These are phyloP conservation scores for Protodeltote pygarga DNA, from an alignment of 2,888 invertebrate genomes.

Conservation along the genomic window DNA sequence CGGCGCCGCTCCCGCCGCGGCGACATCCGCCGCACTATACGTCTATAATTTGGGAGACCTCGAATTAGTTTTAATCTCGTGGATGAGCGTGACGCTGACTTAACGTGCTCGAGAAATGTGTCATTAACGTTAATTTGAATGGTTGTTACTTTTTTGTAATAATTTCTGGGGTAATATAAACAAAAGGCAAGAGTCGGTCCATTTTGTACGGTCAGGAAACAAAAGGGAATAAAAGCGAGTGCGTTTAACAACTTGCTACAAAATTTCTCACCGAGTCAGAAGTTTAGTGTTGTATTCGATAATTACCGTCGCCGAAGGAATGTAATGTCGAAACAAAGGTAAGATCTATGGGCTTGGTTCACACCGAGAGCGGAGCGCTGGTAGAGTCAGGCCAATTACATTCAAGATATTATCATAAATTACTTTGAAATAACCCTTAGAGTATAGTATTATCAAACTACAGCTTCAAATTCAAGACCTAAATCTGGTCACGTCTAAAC, in stretches of 20 bases:
- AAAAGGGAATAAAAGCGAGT: conserved; percentile 56
- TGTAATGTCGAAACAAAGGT: conserved; percentile 69
- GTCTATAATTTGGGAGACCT: conserved; percentile 85
- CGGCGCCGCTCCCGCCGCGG: conserved; percentile 77
- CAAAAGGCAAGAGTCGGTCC: conserved; percentile 45
- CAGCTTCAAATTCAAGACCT: background rate
- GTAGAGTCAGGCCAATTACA: background rate
- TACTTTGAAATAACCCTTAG: background rate
- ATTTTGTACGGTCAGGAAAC: conserved; percentile 41
- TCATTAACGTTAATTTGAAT: conserved; percentile 84
- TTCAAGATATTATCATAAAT: background rate
- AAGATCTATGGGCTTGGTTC: conserved; percentile 44
- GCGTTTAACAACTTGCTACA: conserved; percentile 59
- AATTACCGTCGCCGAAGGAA: conserved; percentile 67
- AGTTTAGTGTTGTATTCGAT: conserved; percentile 64
- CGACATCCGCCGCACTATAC: conserved; percentile 80
- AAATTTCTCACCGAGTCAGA: conserved; percentile 56
- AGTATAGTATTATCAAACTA: background rate
- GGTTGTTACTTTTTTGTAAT: conserved; percentile 70
- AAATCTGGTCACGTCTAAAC: background rate
- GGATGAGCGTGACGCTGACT: conserved; percentile 83
- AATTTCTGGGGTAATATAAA: conserved; percentile 59
- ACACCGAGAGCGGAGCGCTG: conserved; percentile 29
- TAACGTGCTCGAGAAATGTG: conserved; percentile 77
- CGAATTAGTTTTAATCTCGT: conserved; percentile 84